phyloP scores from a whole-genome alignment of 2,797 vertebrate genomes.

The Scolopax bukidnonensis region DNA sequence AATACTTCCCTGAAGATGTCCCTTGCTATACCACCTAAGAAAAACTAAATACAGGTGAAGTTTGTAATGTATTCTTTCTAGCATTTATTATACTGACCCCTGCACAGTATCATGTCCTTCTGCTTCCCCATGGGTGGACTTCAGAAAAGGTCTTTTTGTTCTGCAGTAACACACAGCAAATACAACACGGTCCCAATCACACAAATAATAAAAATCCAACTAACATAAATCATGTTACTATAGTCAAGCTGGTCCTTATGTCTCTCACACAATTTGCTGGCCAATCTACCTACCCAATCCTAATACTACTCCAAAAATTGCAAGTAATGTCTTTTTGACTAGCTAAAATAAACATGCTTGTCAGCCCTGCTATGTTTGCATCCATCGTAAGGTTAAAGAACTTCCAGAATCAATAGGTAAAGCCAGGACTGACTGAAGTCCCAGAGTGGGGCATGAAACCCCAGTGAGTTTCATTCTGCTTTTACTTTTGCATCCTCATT shows the following conservation, averaged over 20 bases:
- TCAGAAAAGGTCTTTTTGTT: neutral
- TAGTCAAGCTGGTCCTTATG: neutral
- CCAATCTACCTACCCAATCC: neutral
- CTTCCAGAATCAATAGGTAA: neutral
- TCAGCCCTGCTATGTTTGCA: neutral
- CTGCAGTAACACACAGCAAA: neutral
- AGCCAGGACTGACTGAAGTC: neutral
- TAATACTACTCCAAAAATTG: neutral
- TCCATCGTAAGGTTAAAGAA: neutral
- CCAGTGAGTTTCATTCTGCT: neutral
- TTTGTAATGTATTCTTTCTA: neutral
- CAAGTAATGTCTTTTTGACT: neutral
- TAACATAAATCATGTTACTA: neutral
- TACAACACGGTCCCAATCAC: neutral
- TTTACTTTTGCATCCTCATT: neutral
- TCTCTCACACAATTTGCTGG: neutral
- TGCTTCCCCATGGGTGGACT: fast-evolving
- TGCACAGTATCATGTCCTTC: neutral
- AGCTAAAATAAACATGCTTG: neutral
- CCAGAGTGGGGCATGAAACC: neutral
- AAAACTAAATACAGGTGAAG: neutral
- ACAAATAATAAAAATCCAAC: neutral
- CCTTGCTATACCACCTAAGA: neutral
- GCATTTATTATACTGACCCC: neutral
- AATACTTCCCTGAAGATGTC: neutral